Evolutionary conservation across 2,888 invertebrate species (phyloP), one percentile per base, ranked within the genome.

Genomic region (Kryphioiulus occultus): DNA sequence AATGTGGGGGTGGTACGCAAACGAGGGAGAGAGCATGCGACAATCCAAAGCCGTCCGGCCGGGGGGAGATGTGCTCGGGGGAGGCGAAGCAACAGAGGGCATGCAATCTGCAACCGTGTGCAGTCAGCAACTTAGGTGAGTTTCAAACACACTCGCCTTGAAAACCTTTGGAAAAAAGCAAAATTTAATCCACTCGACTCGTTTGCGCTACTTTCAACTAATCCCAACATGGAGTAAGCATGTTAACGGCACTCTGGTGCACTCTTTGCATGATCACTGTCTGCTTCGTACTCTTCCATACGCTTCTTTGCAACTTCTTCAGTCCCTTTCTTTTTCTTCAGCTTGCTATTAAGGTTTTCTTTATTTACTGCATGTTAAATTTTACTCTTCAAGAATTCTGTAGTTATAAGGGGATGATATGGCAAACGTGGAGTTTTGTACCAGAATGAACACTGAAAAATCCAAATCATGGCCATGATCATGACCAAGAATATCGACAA

Each of bases 1-100:
- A 93, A 30, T 96, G 96, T 91, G 95, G 95, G 1, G 94, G 94
- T 0, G 95, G 97, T 0, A 93, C 94, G 85, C 96, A 97, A 92
- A 93, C 93, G 88, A 93, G 95, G 88, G 93, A 92, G 87, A 90
- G 93, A 89, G 90, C 90, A 39, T 93, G 93, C 89, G 91, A 92
- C 89, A 91, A 90, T 88, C 92, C 92, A 1, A 87, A 89, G 83
- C 91, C 91, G 19, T 88, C 90, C 1, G 92, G 92, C 9, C 90
- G 91, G 53, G 91, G 91, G 0, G 90, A 91, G 30, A 92, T 92
- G 84, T 93, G 93, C 89, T 94, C 90, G 35, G 95, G 95, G 0
- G 91, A 94, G 1, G 90, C 93, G 0, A 92, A 93, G 5, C 95
- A 95, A 92, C 94, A 94, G 82, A 93, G 95, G 19, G 93, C 94